Base-by-base conservation (phyloP, 1,140 invertebrate species). In the Mylabris phalerata region DNA sequence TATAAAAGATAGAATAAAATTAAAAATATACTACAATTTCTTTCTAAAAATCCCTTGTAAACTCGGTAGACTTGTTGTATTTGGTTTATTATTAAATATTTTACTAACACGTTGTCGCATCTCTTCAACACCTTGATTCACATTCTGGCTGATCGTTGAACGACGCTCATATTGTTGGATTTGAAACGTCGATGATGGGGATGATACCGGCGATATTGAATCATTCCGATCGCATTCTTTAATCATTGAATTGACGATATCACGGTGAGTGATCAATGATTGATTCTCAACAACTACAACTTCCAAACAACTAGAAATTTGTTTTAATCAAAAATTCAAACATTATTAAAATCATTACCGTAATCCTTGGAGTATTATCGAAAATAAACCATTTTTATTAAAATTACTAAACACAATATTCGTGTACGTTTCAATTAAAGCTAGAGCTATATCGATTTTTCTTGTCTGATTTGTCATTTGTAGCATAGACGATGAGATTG, bases 351-450 rank as follows among this genome's bases (percentile, higher is more conserved):
- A 19, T 19, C 19, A 19, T 19, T 19, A 77, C 75, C 72, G 72
- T 24, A 84, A 72, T 41, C 80, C 79, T 6, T 79, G 79, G 39
- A 82, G 48, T 3, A 79, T 67, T 46, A 72, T 68, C 13, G 68
- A 72, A 45, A 73, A 75, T 38, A 81, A 78, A 45, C 75, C 73
- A 64, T 77, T 75, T 41, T 73, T 73, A 38, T 77, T 79, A 27
- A 83, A 63, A 4, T 77, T 72, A 59, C 83, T 85, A 66, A 85
- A 86, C 25, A 85, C 80, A 39, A 84, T 71, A 47, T 83, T 79
- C 10, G 81, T 84, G 63, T 84, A 87, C 0, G 84, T 81, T 62
- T 88, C 85, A 40, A 88, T 77, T 19, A 88, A 67, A 46, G 81
- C 80, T 38, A 79, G 70, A 5, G 80, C 78, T 24, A 88, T 73